phyloP scores from a whole-genome alignment of 2,888 invertebrate genomes.

The Chrysolina americana region DNA sequence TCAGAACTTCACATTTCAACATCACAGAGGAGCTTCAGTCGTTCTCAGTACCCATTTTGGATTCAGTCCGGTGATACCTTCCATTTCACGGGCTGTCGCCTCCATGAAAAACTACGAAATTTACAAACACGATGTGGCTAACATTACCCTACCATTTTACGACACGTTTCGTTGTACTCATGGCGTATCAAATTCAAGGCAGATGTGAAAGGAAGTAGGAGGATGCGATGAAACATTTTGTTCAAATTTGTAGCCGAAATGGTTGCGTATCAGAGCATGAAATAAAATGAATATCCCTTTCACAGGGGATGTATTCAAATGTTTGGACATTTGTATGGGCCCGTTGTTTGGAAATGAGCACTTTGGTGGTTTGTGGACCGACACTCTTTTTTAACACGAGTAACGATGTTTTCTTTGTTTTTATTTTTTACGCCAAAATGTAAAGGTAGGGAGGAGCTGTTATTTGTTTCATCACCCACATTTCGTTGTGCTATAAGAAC shows the following conservation, averaged over 20 bases:
- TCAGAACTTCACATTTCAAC: neutral
- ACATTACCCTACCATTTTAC: slow-evolving; percentile 46
- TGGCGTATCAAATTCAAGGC: slow-evolving; percentile 38
- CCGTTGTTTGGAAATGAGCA: neutral
- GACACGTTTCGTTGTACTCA: slow-evolving; percentile 44
- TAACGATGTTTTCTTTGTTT: neutral
- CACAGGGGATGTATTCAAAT: slow-evolving; percentile 20
- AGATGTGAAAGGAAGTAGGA: slow-evolving; percentile 31
- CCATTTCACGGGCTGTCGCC: slow-evolving; percentile 51
- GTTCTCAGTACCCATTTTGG: neutral
- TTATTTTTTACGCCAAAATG: neutral
- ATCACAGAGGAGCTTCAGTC: neutral
- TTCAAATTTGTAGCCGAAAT: slow-evolving; percentile 37
- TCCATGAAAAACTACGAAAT: slow-evolving; percentile 46
- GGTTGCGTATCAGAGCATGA: slow-evolving; percentile 35
- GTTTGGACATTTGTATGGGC: slow-evolving; percentile 9
- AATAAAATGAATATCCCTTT: slow-evolving; percentile 31
- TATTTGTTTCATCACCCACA: too few relatives aligned
- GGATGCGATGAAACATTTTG: slow-evolving; percentile 40
- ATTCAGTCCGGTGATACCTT: slow-evolving; percentile 13
- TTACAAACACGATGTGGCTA: slow-evolving; percentile 44
- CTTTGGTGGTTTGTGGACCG: neutral
- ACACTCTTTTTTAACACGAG: neutral
- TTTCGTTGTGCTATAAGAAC: too few relatives aligned
- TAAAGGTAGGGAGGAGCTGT: too few relatives aligned